A percentile compares a stretch with the other conserved stretches of the same genome.
phyloP scores from a whole-genome alignment of 2,797 vertebrate genomes.

The Malacoraja senta region DNA sequence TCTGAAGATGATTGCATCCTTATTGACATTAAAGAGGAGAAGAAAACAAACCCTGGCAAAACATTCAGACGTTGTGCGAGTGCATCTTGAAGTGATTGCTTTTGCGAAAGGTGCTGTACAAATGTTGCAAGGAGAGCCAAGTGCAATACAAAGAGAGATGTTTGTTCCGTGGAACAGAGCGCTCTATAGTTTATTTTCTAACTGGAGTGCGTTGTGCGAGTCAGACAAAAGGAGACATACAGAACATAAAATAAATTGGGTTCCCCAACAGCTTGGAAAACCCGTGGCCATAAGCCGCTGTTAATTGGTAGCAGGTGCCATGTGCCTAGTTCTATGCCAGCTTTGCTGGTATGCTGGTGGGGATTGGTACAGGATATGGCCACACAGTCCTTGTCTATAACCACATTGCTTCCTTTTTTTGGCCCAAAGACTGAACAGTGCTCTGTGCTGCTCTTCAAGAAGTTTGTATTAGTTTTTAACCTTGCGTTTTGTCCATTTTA shows the following conservation, averaged over 20 bases:
- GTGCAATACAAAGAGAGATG: background rate
- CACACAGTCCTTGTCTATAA: too few relatives aligned
- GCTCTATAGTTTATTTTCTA: background rate
- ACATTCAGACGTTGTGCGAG: background rate
- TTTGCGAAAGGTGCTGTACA: conserved; percentile 9
- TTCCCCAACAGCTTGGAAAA: background rate
- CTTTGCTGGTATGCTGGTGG: background rate
- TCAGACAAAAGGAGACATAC: conserved; percentile 14
- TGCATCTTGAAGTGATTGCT: conserved; percentile 32
- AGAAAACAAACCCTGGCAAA: conserved; percentile 3
- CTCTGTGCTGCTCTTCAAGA: background rate
- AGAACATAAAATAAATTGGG: conserved; percentile 8
- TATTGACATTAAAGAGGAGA: conserved; percentile 23
- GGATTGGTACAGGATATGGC: background rate
- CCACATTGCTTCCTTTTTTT: background rate
- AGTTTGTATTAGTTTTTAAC: background rate
- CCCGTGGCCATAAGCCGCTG: background rate
- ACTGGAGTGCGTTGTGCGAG: background rate
- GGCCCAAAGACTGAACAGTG: background rate
- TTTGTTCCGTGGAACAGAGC: background rate
- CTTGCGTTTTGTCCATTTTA: background rate
- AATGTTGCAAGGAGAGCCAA: conserved; percentile 1
- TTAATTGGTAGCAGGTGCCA: conserved; percentile 10
- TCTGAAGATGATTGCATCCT: conserved; percentile 11
- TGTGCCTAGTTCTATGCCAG: background rate